A percentile compares a stretch with the other conserved stretches of the same genome.
phyloP scores from a whole-genome alignment of 2,888 invertebrate species.

The Drosophila nigritarsus region DNA sequence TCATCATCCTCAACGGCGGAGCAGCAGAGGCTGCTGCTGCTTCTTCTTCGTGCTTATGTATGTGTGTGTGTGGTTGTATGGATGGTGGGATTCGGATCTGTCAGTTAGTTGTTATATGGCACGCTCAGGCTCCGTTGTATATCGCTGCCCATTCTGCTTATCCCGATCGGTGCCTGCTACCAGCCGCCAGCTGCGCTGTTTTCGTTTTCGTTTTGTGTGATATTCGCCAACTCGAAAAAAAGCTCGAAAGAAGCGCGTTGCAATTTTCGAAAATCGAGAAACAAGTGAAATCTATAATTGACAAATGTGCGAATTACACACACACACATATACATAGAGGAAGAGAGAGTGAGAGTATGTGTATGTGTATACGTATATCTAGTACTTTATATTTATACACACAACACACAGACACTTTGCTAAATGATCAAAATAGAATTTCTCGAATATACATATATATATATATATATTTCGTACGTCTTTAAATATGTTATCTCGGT shows the following conservation, averaged over 20 bases:
- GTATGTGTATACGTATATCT: conserved; percentile 12
- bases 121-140: conserved; percentile 61
- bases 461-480: not conserved
- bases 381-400: conserved; percentile 14
- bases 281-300: conserved; percentile 43
- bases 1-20: conserved; percentile 46
- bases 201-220: conserved; percentile 12
- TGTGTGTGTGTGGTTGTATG: conserved; percentile 33
- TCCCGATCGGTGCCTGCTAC: conserved; percentile 5
- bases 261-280: conserved; percentile 22
- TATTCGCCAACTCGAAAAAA: conserved; percentile 14
- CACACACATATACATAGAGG: conserved; percentile 1
- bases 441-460: conserved; percentile 9
- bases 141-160: conserved; percentile 32
- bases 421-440: conserved; percentile 38
- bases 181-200: conserved; percentile 10
- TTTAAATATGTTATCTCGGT: conserved; percentile 20
- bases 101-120: conserved; percentile 55
- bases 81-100: conserved; percentile 48
- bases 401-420: conserved; percentile 17
- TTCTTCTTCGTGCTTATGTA: conserved; percentile 47
- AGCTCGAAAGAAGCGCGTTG: conserved; percentile 29
- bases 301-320: conserved; percentile 41
- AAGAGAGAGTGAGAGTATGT: not conserved
- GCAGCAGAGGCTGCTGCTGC: conserved; percentile 31